Evolutionary conservation across 2,888 invertebrate species (phyloP).

Genomic region (Tenodera sinensis): DNA sequence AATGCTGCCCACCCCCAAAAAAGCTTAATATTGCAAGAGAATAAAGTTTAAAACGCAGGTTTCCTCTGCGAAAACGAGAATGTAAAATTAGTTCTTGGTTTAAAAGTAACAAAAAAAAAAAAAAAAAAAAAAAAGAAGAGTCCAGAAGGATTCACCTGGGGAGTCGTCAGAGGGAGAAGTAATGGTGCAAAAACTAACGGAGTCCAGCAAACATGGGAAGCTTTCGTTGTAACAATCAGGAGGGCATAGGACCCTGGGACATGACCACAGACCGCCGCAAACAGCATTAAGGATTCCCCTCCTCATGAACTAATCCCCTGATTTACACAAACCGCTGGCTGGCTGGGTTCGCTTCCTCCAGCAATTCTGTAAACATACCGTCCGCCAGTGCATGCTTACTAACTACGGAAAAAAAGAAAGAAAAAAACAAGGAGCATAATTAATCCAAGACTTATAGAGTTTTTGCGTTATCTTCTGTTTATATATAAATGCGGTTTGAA

Average conservation of each 20-base stretch:
- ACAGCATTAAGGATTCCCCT: constrained; percentile 28
- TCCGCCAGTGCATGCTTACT: neutral
- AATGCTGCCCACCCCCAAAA: no score
- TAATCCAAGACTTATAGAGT: neutral
- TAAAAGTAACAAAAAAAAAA: no score
- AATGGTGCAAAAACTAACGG: neutral
- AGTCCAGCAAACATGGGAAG: neutral
- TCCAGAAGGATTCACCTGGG: no score
- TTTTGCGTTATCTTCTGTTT: neutral
- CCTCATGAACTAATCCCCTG: constrained; percentile 25
- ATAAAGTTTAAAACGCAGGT: no score
- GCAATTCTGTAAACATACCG: neutral
- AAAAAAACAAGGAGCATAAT: neutral
- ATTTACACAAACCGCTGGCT: constrained; percentile 26
- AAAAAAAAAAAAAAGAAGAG: no score
- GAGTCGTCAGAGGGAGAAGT: neutral
- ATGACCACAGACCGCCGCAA: constrained; percentile 22
- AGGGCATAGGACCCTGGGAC: neutral
- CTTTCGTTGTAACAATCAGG: neutral
- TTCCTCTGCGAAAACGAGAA: no score
- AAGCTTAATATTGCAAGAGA: no score
- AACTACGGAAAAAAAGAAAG: no score
- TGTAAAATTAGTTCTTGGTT: no score
- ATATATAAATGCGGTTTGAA: neutral
- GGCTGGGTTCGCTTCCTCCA: neutral